Base-by-base conservation (phyloP, 2,888 invertebrate species). In the Antitype chi region DNA sequence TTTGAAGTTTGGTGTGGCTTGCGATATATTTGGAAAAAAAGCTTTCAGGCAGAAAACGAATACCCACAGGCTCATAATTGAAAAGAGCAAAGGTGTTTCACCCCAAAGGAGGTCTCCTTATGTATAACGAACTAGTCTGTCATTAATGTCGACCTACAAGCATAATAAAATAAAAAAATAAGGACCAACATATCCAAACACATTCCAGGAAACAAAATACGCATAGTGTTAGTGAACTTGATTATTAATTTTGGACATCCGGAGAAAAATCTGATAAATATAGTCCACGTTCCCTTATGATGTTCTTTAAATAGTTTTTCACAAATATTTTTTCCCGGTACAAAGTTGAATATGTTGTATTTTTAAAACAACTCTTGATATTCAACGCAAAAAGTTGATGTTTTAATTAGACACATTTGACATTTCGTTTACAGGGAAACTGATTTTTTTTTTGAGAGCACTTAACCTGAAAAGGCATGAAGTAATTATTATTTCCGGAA, bases 221-320 rank as follows among this genome's bases (percentile, higher is more conserved):
- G 70, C 57, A 66, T 59, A 80, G 78, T 88, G 85, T 88, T 88
- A 89, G 55, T 88, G 89, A 88, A 88, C 87, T 88, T 88, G 77
- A 79, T 78, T 66, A 74, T 72, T 88, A 87, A 82, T 83, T 88
- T 70, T 78, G 84, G 55, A 85, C 69, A 78, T 85, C 84, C 85
- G 78, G 82, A 76, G 73, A 81, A 78, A 81, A 76, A 71, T 82
- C 70, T 62, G 74, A 74, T 80, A 84, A 82, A 87, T 77, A 62
- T 88, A 84, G 80, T 32, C 52, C 28, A 25, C 70, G 49, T 78
- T 84, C 64, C 63, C 76, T 81, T 78, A 70, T 53, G 52, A 66
- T 67, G 25, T 60, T 87, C 64, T 85, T 68, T 68, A 87, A 83
- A 87, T 87, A 88, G 49, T 59, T 78, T 60, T 49, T 49, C 59